Base-by-base conservation (phyloP, 2,797 vertebrate genomes). In the Chanos chanos region DNA sequence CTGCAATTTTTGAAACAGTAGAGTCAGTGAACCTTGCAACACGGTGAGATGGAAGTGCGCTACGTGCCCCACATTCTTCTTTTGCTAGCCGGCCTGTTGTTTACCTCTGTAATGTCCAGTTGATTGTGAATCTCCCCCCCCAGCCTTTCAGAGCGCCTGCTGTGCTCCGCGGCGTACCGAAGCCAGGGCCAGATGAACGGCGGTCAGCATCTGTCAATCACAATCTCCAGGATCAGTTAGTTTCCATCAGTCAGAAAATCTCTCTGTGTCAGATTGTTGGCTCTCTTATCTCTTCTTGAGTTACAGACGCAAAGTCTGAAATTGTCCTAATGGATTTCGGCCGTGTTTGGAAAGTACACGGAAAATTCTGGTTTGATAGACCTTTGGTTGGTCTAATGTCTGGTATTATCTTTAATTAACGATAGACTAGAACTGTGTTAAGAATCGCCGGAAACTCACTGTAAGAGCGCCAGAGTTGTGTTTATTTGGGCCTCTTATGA, bases 31-130 rank as follows among this genome's bases (percentile, higher is more conserved):
- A 89, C 86, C 86, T 81, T 88, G 80, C 83, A 80, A 78, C 83
- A 83, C 64, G 73, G 74, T 77, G 81, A 88, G 88, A 86, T 85
- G 82, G 86, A 84, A 81, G 81, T 81, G 80, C 64, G 73, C 77
- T 85, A 86, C 85, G 85, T 89, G 87, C 84, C 80, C 83, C 82
- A 83, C 84, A 84, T 81, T 83, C 85, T 83, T 86, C 84, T 86
- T 80, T 65, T 76, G 47, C 56, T 79, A 77, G 77, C 80, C 55
- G 77, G 43, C 76, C 83, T 85, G 80, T 89, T 91, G 89, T 90
- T 90, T 89, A 89, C 87, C 87, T 85, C 87, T 80, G 87, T 87
- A 89, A 89, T 89, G 89, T 89, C 87, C 88, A 87, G 87, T 90
- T 90, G 87, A 91, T 90, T 90, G 87, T 87, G 87, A 85, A 87